These are phyloP conservation scores for Rhingia rostrata DNA, from an alignment of 2,888 invertebrate genomes.

Conservation along the genomic window DNA sequence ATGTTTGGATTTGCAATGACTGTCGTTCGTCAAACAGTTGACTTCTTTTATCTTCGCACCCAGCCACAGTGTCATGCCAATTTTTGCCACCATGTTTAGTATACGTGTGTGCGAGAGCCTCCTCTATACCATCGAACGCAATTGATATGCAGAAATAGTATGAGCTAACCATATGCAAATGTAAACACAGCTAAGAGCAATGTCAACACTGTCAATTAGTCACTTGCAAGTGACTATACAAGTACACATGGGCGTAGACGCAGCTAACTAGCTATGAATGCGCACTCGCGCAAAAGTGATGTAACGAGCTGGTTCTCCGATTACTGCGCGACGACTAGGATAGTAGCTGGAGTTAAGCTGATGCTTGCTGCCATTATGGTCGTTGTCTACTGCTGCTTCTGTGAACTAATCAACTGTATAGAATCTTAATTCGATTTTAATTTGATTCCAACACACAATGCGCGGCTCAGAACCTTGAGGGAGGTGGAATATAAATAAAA, in stretches of 20 bases:
- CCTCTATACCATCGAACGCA: neutral
- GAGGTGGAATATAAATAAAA: slow-evolving; percentile 41
- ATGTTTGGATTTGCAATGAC: neutral
- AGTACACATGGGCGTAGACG: slow-evolving; percentile 40
- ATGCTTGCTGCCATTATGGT: slow-evolving; percentile 13
- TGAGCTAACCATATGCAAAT: slow-evolving; percentile 61
- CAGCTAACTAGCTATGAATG: slow-evolving; percentile 1
- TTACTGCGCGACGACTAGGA: neutral
- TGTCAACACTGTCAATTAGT: slow-evolving; percentile 69
- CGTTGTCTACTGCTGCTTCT: neutral
- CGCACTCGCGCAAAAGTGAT: slow-evolving; percentile 40
- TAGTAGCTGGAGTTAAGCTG: neutral
- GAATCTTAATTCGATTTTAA: slow-evolving; percentile 65
- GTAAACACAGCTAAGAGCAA: slow-evolving; percentile 57
- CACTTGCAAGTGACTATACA: slow-evolving; percentile 31
- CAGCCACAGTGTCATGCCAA: neutral
- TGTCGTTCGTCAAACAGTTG: slow-evolving; percentile 8
- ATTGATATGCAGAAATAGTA: slow-evolving; percentile 46
- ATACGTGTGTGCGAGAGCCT: neutral
- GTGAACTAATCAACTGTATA: slow-evolving; percentile 43
- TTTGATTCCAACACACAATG: slow-evolving; percentile 40
- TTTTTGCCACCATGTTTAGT: neutral
- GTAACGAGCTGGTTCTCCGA: slow-evolving; percentile 51
- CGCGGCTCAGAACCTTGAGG: slow-evolving; percentile 47
- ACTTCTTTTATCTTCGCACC: slow-evolving; percentile 27